Percentiles rank a stretch among this genome's conserved stretches.
phyloP scores from a whole-genome alignment of 2,888 invertebrate genomes.

The Sturmia bella region DNA sequence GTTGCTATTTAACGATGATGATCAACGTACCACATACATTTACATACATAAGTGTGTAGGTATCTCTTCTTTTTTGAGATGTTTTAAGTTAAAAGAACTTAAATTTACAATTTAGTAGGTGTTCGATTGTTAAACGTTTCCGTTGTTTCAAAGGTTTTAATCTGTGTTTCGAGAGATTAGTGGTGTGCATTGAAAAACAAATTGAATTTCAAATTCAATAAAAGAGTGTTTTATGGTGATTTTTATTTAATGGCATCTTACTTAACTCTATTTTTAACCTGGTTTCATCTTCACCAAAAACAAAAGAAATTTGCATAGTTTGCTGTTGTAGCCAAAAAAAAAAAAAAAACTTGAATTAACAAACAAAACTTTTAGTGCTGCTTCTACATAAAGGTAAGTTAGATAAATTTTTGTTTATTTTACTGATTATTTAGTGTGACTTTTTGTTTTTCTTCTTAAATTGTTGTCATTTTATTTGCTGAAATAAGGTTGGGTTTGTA shows the following conservation, averaged over 20 bases:
- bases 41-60: too few relatives aligned
- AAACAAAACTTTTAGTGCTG: neutral
- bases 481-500: constrained; percentile 24
- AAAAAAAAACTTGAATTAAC: neutral
- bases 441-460: neutral
- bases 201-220: constrained; percentile 15
- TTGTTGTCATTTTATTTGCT: constrained; percentile 10
- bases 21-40: too few relatives aligned
- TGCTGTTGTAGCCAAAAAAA: too few relatives aligned
- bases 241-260: neutral
- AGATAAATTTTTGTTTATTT: constrained; percentile 3
- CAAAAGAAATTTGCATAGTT: neutral
- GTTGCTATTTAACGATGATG: constrained; percentile 26
- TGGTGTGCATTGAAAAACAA: neutral
- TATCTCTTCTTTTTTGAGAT: constrained; percentile 36
- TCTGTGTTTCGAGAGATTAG: constrained; percentile 32
- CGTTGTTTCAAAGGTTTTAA: constrained; percentile 47
- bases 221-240: too few relatives aligned
- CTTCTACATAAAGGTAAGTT: constrained; percentile 18
- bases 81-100: constrained; percentile 56
- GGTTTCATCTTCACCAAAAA: neutral
- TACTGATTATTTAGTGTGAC: constrained; percentile 8
- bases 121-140: constrained; percentile 58
- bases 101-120: constrained; percentile 61
- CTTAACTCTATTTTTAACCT: too few relatives aligned